Conservation (phyloP, 2,113 vertebrate genomes). For the Miniopterus natalensis region DNA sequence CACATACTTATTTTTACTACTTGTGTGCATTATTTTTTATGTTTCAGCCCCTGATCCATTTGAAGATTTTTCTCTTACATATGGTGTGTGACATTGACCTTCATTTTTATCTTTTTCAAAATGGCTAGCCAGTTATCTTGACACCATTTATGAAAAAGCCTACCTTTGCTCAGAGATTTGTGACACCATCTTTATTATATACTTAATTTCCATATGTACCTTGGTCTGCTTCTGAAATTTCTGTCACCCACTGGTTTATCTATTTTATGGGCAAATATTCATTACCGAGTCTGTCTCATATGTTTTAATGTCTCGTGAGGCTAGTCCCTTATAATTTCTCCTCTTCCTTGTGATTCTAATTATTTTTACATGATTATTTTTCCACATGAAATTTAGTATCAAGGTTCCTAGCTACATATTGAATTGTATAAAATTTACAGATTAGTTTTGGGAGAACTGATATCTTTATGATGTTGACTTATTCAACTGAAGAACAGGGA, state of each 20-base stretch:
- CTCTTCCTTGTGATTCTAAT: neutral
- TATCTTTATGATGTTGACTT: constrained; percentile 21
- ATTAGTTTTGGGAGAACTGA: constrained; percentile 23
- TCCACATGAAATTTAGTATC: constrained; percentile 29
- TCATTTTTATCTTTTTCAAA: neutral
- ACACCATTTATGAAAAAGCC: neutral
- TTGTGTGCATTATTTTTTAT: neutral
- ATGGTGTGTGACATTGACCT: neutral
- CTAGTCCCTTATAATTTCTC: neutral
- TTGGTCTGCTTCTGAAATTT: neutral
- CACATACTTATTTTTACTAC: neutral
- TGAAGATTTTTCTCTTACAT: neutral
- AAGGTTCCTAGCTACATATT: constrained; percentile 13
- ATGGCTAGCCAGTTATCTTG: neutral
- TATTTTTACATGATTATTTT: constrained; percentile 41
- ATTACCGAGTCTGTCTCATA: neutral
- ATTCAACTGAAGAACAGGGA: neutral
- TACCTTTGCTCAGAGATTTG: neutral
- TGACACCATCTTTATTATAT: neutral
- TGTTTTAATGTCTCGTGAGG: neutral
- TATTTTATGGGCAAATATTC: neutral
- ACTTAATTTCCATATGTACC: neutral
- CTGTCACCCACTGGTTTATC: neutral
- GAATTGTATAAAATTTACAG: constrained; percentile 52
- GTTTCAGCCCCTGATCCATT: neutral